Evolutionary conservation across 2,797 vertebrate species (phyloP).

Genomic region (Leptatherina wallacei): DNA sequence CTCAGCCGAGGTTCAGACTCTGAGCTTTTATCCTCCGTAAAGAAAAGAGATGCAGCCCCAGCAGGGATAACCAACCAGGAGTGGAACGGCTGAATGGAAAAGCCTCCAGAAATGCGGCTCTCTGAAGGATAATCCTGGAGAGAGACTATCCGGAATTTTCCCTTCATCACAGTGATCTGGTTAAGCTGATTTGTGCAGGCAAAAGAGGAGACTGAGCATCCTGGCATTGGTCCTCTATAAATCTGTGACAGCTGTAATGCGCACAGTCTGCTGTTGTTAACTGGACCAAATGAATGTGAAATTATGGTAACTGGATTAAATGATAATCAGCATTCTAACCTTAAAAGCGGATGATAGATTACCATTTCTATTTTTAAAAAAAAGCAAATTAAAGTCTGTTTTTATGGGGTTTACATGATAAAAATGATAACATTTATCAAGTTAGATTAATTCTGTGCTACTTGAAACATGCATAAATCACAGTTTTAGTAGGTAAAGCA

Average conservation of each 20-base stretch:
- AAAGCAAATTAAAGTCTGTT: not conserved
- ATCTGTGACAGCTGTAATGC: slow-evolving; percentile 37
- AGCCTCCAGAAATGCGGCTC: slow-evolving; percentile 46
- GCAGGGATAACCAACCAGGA: slow-evolving; percentile 55
- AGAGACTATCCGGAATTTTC: slow-evolving; percentile 47
- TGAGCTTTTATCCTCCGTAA: slow-evolving; percentile 41
- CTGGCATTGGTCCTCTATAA: slow-evolving; percentile 31
- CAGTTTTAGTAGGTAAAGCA: not conserved
- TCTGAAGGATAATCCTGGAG: slow-evolving; percentile 59
- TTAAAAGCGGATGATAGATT: slow-evolving; percentile 12
- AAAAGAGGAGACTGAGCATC: slow-evolving; percentile 27
- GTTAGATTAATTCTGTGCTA: not conserved
- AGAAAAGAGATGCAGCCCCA: slow-evolving; percentile 44
- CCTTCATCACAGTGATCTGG: slow-evolving; percentile 40
- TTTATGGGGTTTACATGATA: slow-evolving; percentile 6
- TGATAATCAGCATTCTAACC: not conserved
- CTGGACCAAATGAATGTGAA: slow-evolving; percentile 23
- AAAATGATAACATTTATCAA: slow-evolving; percentile 15
- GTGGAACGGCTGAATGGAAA: slow-evolving; percentile 51
- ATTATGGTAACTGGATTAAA: slow-evolving; percentile 38
- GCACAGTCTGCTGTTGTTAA: slow-evolving; percentile 6
- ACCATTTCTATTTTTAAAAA: not conserved
- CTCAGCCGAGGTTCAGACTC: slow-evolving; percentile 55
- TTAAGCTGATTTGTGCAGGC: slow-evolving; percentile 45
- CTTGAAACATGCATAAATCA: not conserved